A percentile compares a stretch with the other conserved stretches of the same genome.
phyloP scores from a whole-genome alignment of 2,797 vertebrate genomes.

The Semaprochilodus insignis region DNA sequence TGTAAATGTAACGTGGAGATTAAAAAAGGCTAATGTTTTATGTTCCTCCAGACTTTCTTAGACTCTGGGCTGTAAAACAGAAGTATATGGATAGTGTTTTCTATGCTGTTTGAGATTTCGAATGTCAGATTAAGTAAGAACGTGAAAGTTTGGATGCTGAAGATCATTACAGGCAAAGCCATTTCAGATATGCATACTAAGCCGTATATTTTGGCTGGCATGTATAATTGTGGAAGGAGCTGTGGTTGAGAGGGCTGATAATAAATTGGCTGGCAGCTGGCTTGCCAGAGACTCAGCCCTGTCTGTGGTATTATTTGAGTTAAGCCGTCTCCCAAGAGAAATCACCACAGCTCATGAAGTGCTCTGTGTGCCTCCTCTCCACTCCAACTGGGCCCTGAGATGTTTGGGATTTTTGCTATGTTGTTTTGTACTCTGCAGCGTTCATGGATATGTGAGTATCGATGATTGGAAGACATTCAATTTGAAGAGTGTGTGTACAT shows the following conservation, averaged over 20 bases:
- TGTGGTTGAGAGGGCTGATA: constrained; percentile 65
- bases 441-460: constrained; percentile 41
- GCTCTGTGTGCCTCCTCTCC: constrained; percentile 45
- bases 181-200: constrained; percentile 33
- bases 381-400: constrained; percentile 42
- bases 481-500: constrained; percentile 39
- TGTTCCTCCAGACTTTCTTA: constrained; percentile 1
- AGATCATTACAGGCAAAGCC: constrained; percentile 34
- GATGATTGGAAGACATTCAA: constrained; percentile 32
- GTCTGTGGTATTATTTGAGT: constrained; percentile 62
- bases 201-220: constrained; percentile 42
- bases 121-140: constrained; percentile 15
- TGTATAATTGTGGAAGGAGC: constrained; percentile 47
- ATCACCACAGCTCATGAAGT: constrained; percentile 59
- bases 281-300: constrained; percentile 48
- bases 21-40: not conserved
- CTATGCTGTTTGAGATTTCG: not conserved
- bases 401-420: constrained; percentile 49
- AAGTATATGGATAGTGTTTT: not conserved
- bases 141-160: constrained; percentile 12
- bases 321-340: constrained; percentile 56
- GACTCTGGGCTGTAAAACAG: constrained; percentile 6
- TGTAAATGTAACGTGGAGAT: not conserved
- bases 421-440: constrained; percentile 35
- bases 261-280: constrained; percentile 66